These are phyloP conservation scores for Tapera naevia DNA, from an alignment of 2,797 vertebrate species.

Conservation along the genomic window DNA sequence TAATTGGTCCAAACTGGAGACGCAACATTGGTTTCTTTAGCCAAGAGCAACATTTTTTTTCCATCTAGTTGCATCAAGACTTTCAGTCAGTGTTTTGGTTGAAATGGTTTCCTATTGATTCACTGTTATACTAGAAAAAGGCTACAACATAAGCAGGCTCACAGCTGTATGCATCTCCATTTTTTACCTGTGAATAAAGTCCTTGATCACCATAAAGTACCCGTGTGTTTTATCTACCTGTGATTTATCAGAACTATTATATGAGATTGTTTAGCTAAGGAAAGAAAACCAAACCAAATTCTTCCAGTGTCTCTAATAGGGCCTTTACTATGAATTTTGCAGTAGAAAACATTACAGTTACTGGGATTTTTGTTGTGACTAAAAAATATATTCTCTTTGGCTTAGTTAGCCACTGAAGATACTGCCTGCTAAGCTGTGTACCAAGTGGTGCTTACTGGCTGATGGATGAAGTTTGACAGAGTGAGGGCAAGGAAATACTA, in stretches of 20 bases:
- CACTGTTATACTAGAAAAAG: neutral
- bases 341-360: neutral
- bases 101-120: neutral
- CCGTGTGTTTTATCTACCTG: neutral
- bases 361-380: neutral
- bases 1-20: neutral
- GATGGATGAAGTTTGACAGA: neutral
- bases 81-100: neutral
- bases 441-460: accelerated
- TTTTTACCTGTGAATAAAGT: neutral
- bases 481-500: neutral
- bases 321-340: neutral
- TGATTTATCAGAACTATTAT: neutral
- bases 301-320: neutral
- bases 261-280: neutral
- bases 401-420: neutral
- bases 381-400: neutral
- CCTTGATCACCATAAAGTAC: neutral
- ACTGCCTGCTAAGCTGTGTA: neutral
- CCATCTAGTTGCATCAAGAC: neutral
- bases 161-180: neutral
- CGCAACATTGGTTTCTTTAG: neutral
- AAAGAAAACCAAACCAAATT: neutral
- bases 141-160: neutral
- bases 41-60: neutral